phyloP scores from a whole-genome alignment of 1,140 invertebrate genomes.

The Cydia fagiglandana region DNA sequence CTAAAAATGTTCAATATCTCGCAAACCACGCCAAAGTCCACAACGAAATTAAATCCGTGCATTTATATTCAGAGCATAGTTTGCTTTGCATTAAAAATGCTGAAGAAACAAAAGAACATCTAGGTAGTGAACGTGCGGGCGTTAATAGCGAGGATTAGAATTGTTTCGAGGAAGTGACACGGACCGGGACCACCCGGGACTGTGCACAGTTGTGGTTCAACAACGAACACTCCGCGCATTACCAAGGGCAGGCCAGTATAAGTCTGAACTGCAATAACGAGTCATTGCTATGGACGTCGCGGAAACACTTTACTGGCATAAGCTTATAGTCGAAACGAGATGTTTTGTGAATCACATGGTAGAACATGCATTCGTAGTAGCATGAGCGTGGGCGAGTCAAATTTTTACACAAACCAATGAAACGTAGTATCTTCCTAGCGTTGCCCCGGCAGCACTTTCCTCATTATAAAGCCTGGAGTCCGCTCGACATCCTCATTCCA shows the following conservation, averaged over 20 bases:
- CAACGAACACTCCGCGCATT: background rate
- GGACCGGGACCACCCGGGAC: background rate
- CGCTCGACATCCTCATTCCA: background rate
- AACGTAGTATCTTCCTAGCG: background rate
- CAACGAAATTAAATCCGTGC: background rate
- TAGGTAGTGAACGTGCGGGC: background rate
- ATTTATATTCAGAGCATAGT: slow-evolving; percentile 6
- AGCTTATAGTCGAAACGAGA: background rate
- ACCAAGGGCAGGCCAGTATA: background rate
- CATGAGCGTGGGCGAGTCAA: background rate
- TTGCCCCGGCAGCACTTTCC: background rate
- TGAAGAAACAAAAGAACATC: slow-evolving; percentile 9
- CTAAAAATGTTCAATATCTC: background rate
- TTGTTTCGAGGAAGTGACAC: slow-evolving; percentile 13
- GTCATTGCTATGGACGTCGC: background rate
- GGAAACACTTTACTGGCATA: background rate
- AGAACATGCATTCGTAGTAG: background rate
- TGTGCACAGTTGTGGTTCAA: background rate
- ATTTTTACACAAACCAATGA: background rate
- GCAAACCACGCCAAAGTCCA: background rate
- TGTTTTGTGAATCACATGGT: background rate
- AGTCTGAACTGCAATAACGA: background rate
- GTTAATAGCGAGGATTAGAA: background rate
- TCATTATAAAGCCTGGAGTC: background rate
- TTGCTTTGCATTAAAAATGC: background rate